Base-by-base conservation (phyloP, 1,140 invertebrate species). In the Sinella curviseta region DNA sequence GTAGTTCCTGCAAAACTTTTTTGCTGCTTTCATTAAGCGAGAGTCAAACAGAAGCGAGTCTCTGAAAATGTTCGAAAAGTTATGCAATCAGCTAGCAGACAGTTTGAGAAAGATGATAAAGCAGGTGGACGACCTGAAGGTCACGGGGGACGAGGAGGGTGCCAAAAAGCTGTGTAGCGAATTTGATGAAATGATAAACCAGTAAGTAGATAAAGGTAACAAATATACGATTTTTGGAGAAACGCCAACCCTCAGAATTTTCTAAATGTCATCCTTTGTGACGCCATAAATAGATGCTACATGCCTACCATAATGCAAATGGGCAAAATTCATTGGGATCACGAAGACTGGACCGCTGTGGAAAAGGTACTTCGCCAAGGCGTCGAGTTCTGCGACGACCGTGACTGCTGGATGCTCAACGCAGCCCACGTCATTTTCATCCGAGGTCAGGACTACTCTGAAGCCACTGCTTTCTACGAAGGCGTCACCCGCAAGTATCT, bases 271-370 rank as follows among this genome's bases (percentile, higher is more conserved):
- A 31, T 70, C 31, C 31, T 33, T 70, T 14, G 30, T 70, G 65
- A n/a, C n/a, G n/a, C 20, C 20, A 8, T 8, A 20, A 48, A 30
- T 26, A 75, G 74, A 48, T 48, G 35, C 34, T 75, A 75, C 36
- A 3, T 75, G 3, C 74, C 74, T 1, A 48, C 28, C 3, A 1
- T 75, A 8, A 36, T 75, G 39, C 34, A 36, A 36, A 36, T 75
- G 34, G 74, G 74, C 2, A 75, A 75, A 75, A 26, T 75, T 12
- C 39, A 75, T 16, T 75, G 74, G 74, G 74, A 75, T n/a, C 17
- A 26, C 1, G 74, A 75, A 2, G 74, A 75, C 28, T 75, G 34
- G 74, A 3, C 34, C 14, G 24, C 8, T 16, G 74, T 75, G 3
- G 74, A 75, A 30, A 54, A 75, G 24, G 14, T 75, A n/a, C 39